These are phyloP conservation scores for Diplazon laetatorius DNA, from an alignment of 2,888 invertebrate species.

Conservation along the genomic window DNA sequence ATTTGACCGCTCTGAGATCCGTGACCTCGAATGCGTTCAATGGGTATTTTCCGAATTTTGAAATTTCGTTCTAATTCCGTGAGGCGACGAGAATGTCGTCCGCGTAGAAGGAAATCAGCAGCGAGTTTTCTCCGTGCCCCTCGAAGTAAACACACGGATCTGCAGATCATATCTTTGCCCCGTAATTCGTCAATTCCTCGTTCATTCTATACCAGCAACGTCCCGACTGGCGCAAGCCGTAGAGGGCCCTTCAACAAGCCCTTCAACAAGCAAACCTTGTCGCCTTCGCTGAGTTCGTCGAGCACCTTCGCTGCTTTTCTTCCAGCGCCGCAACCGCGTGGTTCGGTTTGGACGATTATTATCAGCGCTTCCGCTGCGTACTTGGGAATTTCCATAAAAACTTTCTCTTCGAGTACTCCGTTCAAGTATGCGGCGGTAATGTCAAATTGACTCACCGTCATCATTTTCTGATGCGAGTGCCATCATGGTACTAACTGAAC, in stretches of 20 bases:
- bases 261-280: constrained; percentile 44
- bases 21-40: constrained; percentile 49
- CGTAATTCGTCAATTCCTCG: constrained; percentile 32
- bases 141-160: constrained; percentile 56
- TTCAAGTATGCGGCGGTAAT: too few species aligned
- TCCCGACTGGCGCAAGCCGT: constrained; percentile 62
- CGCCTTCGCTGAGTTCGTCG: constrained; percentile 24
- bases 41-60: constrained; percentile 34
- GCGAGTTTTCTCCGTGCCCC: constrained; percentile 17
- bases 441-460: background rate
- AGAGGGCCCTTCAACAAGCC: constrained; percentile 62
- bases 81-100: constrained; percentile 60
- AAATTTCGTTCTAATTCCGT: constrained; percentile 24
- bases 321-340: constrained; percentile 1
- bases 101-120: constrained; percentile 45
- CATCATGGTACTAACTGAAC: background rate
- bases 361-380: too few species aligned
- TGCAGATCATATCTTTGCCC: constrained; percentile 53
- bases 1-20: constrained; percentile 46
- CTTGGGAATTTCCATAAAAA: too few species aligned
- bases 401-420: too few species aligned
- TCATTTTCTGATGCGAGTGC: background rate
- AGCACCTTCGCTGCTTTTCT: constrained; percentile 53
- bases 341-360: constrained; percentile 4
- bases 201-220: constrained; percentile 63